These are phyloP conservation scores for Drosophila pectinifera DNA, from an alignment of 1,140 invertebrate species.

Conservation along the genomic window DNA sequence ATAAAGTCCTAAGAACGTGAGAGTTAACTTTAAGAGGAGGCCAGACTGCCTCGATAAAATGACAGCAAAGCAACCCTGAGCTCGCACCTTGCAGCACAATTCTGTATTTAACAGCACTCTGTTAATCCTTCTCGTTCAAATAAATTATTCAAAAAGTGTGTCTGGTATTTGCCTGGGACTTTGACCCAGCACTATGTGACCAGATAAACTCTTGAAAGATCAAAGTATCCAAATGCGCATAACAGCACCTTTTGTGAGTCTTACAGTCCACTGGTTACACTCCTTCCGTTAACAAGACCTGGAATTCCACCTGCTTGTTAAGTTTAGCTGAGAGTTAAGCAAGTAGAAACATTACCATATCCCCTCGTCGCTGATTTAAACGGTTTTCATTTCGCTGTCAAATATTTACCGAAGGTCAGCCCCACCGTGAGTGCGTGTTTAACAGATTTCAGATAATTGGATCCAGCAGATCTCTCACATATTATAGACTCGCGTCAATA, in stretches of 20 bases:
- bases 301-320: background rate
- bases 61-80: too few species aligned
- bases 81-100: too few species aligned
- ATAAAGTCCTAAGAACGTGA: too few species aligned
- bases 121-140: too few species aligned
- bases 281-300: background rate
- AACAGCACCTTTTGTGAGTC: background rate
- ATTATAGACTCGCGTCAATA: conserved; percentile 29
- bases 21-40: too few species aligned
- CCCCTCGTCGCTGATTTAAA: conserved; percentile 7
- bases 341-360: background rate
- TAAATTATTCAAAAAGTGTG: too few species aligned
- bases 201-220: too few species aligned
- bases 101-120: too few species aligned
- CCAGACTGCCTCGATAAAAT: too few species aligned
- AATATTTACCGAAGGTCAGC: conserved; percentile 25
- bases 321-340: background rate
- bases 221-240: too few species aligned
- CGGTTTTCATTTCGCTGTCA: conserved; percentile 22
- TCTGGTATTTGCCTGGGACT: too few species aligned
- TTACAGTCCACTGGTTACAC: background rate
- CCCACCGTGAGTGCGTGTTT: background rate
- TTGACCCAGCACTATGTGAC: too few species aligned
- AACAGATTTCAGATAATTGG: background rate
- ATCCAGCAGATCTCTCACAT: conserved; percentile 3